A percentile compares a stretch with the other conserved stretches of the same genome.
These are phyloP conservation scores for Notamacropus eugenii DNA, from an alignment of 2,797 vertebrate genomes.

Conservation along the genomic window DNA sequence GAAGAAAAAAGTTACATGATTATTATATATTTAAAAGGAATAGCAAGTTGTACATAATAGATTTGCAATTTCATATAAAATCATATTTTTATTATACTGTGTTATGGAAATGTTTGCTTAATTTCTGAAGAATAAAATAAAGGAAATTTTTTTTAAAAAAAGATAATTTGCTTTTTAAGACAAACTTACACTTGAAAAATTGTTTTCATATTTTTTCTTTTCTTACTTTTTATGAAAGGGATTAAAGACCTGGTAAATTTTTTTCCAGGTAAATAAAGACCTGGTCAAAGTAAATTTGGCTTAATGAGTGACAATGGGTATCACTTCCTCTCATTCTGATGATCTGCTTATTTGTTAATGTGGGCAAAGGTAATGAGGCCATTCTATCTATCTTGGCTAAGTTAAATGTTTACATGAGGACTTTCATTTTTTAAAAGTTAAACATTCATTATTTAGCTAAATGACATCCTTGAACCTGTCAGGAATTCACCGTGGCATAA, in stretches of 20 bases:
- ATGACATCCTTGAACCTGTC: conserved; percentile 33
- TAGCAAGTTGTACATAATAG: not conserved
- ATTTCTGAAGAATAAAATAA: not conserved
- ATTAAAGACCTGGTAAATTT: not conserved
- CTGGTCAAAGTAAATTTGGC: not conserved
- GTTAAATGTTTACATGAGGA: conserved; percentile 36
- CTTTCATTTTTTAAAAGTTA: conserved; percentile 37
- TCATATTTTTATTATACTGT: not conserved
- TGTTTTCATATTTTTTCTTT: not conserved
- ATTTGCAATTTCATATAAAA: not conserved
- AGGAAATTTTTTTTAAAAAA: not conserved
- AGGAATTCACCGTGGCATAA: not conserved
- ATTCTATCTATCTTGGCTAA: conserved; percentile 9
- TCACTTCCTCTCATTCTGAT: not conserved
- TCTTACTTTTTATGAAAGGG: not conserved
- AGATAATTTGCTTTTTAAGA: not conserved
- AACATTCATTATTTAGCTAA: conserved; percentile 45
- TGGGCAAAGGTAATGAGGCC: not conserved
- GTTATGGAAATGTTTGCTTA: not conserved
- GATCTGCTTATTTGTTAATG: not conserved
- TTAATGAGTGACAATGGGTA: not conserved
- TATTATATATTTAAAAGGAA: not conserved
- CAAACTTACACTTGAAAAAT: not conserved
- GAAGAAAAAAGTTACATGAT: not conserved
- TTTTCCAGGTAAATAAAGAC: not conserved